Percentiles rank a stretch among this genome's conserved stretches.
These are phyloP conservation scores for Cotesia typhae DNA, from an alignment of 1,140 invertebrate species.

Conservation along the genomic window DNA sequence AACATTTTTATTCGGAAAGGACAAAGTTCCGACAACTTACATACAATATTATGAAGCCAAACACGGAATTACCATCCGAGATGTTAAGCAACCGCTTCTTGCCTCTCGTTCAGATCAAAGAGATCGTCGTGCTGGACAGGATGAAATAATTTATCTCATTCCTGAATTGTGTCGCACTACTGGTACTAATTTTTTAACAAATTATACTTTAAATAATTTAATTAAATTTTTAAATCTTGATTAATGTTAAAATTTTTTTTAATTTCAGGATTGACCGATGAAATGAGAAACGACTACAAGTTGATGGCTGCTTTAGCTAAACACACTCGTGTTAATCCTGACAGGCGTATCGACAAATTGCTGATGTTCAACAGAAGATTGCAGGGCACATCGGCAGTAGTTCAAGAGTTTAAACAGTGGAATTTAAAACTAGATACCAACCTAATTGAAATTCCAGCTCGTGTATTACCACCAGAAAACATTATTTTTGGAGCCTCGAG, in stretches of 20 bases:
- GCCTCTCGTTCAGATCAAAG: slow-evolving; percentile 70
- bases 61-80: slow-evolving; percentile 70
- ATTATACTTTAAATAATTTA: too few relatives aligned
- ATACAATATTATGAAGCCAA: slow-evolving; percentile 83
- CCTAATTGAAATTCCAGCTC: slow-evolving; percentile 59
- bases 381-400: slow-evolving; percentile 61
- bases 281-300: slow-evolving; percentile 68
- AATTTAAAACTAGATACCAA: slow-evolving; percentile 69
- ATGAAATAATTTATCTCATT: slow-evolving; percentile 73
- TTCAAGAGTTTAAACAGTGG: slow-evolving; percentile 71
- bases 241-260: slow-evolving; percentile 51
- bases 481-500: background rate
- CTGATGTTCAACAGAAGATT: slow-evolving; percentile 70
- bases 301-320: slow-evolving; percentile 72
- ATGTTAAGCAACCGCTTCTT: slow-evolving; percentile 71
- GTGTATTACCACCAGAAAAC: slow-evolving; percentile 4
- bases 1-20: slow-evolving; percentile 73
- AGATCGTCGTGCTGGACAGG: slow-evolving; percentile 70
- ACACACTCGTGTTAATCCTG: slow-evolving; percentile 73
- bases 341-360: slow-evolving; percentile 70
- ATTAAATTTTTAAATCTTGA: too few relatives aligned
- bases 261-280: slow-evolving; percentile 64
- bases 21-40: slow-evolving; percentile 67
- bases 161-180: slow-evolving; percentile 80
- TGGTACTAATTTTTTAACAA: slow-evolving; percentile 55